Percentiles rank a stretch among this genome's conserved stretches.
These are phyloP conservation scores for Semicossyphus pulcher DNA, from an alignment of 2,113 vertebrate genomes.

Conservation along the genomic window DNA sequence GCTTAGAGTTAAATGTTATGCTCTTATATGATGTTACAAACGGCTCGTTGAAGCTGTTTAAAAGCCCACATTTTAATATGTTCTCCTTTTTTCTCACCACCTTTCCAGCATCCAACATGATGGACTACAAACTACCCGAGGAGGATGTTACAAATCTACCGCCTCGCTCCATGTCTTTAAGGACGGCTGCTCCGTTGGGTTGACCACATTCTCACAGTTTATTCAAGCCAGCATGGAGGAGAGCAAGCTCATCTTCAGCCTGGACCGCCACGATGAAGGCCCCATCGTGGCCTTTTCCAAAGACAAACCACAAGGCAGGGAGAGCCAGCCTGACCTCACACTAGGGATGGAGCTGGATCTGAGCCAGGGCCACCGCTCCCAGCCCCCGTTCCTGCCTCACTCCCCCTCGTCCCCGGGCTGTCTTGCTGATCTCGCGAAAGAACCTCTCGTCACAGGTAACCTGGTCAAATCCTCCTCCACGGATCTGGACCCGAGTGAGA, in stretches of 20 bases:
- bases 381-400: slow-evolving; percentile 47
- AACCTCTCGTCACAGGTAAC: slow-evolving; percentile 73
- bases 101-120: slow-evolving; percentile 38
- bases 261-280: slow-evolving; percentile 69
- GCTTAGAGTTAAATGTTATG: not conserved
- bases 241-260: slow-evolving; percentile 74
- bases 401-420: slow-evolving; percentile 77
- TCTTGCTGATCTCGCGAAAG: slow-evolving; percentile 73
- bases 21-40: not conserved
- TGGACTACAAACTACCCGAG: not conserved
- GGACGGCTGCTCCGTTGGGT: slow-evolving; percentile 3
- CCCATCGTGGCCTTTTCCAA: slow-evolving; percentile 69
- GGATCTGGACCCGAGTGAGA: slow-evolving; percentile 89
- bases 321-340: slow-evolving; percentile 40
- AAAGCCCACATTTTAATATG: not conserved
- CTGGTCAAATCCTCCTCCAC: slow-evolving; percentile 92
- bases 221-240: slow-evolving; percentile 57
- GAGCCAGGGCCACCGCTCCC: slow-evolving; percentile 46
- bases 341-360: slow-evolving; percentile 64
- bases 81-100: not conserved
- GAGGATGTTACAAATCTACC: slow-evolving; percentile 1
- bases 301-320: slow-evolving; percentile 52
- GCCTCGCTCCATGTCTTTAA: not conserved
- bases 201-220: slow-evolving; percentile 14
- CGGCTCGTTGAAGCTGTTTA: too few species aligned